phyloP scores from a whole-genome alignment of 2,888 invertebrate genomes.

The Dicycla oo region DNA sequence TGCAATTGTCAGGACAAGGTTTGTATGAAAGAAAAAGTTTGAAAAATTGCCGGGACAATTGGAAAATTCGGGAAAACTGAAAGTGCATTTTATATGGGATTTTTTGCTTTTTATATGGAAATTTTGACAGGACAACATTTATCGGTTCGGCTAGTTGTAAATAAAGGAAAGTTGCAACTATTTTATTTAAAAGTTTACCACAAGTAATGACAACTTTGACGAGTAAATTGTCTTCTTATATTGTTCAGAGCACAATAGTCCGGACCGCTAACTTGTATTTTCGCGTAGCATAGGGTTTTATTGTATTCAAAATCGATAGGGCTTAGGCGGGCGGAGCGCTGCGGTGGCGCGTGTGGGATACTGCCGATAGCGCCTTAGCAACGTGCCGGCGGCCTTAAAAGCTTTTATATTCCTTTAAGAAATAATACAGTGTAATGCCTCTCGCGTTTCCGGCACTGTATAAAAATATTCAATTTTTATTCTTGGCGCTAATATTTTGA shows the following conservation, averaged over 20 bases:
- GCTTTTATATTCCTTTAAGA: conserved; percentile 88
- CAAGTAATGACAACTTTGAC: not conserved
- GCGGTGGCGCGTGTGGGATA: conserved; percentile 75
- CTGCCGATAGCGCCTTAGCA: conserved; percentile 82
- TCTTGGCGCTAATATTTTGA: conserved; percentile 82
- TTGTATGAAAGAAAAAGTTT: too few relatives aligned
- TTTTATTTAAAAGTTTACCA: not conserved
- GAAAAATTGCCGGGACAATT: too few relatives aligned
- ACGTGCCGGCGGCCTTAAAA: conserved; percentile 87
- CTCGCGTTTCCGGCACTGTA: conserved; percentile 79
- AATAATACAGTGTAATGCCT: conserved; percentile 87
- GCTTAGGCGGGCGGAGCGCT: conserved; percentile 78
- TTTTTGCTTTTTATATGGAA: too few relatives aligned
- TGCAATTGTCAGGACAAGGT: too few relatives aligned
- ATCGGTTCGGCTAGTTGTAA: too few relatives aligned
- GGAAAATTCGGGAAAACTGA: too few relatives aligned
- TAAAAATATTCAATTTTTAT: conserved; percentile 89
- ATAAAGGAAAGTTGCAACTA: not conserved
- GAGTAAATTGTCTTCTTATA: not conserved
- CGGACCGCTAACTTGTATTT: conserved; percentile 13
- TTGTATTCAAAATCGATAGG: conserved; percentile 82
- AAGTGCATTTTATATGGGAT: too few relatives aligned
- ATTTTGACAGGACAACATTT: too few relatives aligned
- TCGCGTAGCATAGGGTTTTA: conserved; percentile 44
- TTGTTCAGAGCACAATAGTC: not conserved